Conservation (phyloP, 2,888 invertebrate genomes). For the Salticus scenicus region DNA sequence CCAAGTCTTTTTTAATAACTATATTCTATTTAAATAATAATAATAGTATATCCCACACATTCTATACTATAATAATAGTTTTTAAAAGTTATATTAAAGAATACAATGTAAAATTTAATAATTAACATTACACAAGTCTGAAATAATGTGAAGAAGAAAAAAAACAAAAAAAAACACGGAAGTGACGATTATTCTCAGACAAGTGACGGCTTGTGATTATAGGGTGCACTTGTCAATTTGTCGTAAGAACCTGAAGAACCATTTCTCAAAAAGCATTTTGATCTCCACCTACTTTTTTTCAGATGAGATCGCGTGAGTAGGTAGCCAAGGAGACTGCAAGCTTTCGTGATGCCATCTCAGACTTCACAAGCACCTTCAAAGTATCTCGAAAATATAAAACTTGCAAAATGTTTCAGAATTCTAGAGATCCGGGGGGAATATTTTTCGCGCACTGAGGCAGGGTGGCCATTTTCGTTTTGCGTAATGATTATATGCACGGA, state of each 20-base stretch:
- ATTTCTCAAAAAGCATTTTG: conserved; percentile 7
- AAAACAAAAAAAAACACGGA: background rate
- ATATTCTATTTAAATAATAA: no score
- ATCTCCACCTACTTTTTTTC: conserved; percentile 16
- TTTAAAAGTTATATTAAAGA: no score
- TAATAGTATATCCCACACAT: no score
- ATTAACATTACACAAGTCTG: no score
- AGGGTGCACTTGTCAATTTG: conserved; percentile 8
- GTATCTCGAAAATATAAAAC: no score
- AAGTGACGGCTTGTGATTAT: background rate
- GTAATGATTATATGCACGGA: background rate
- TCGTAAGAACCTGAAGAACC: background rate
- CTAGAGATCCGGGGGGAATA: background rate
- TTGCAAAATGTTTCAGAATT: background rate
- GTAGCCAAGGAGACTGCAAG: background rate
- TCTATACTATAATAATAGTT: no score
- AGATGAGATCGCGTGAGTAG: conserved; percentile 12
- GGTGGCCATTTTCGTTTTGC: background rate
- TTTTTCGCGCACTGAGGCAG: background rate
- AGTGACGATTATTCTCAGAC: background rate
- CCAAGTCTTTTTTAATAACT: no score
- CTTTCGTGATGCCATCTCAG: background rate
- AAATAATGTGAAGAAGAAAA: background rate
- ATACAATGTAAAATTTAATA: no score
- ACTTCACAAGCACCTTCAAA: background rate